A percentile compares a stretch with the other conserved stretches of the same genome.
Conservation (phyloP, 2,888 invertebrate species). For the Acanthosepion lycidas region DNA sequence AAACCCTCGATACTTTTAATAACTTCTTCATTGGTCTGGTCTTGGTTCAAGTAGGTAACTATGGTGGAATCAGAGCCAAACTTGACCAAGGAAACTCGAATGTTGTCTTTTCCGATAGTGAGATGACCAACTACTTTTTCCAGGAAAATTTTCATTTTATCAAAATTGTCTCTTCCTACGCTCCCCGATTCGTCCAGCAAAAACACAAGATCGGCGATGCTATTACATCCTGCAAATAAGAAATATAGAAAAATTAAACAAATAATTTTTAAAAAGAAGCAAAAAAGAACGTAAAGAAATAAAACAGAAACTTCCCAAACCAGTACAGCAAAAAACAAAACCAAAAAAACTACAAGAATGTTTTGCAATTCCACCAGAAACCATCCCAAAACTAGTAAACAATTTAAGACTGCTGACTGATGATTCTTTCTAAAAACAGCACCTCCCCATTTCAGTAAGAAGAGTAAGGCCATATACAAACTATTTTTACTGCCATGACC, state of each 20-base stretch:
- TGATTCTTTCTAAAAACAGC: too few relatives aligned
- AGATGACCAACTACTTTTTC: slow-evolving; percentile 45
- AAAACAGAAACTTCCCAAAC: too few relatives aligned
- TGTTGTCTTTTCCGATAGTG: slow-evolving; percentile 45
- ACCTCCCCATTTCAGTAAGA: too few relatives aligned
- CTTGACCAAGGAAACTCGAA: slow-evolving; percentile 50
- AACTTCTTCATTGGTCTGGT: slow-evolving; percentile 44
- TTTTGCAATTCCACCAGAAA: too few relatives aligned
- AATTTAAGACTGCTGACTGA: too few relatives aligned
- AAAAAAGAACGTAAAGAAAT: too few relatives aligned
- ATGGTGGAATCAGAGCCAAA: slow-evolving; percentile 46
- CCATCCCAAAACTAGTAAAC: too few relatives aligned
- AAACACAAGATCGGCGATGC: slow-evolving; percentile 51
- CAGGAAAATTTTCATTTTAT: slow-evolving; percentile 50
- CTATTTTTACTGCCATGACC: too few relatives aligned
- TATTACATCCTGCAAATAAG: slow-evolving; percentile 48
- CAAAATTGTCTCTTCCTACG: slow-evolving; percentile 51
- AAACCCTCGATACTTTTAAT: slow-evolving; percentile 48
- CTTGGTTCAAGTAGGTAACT: slow-evolving; percentile 49
- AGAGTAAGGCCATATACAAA: too few relatives aligned
- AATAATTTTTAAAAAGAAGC: too few relatives aligned
- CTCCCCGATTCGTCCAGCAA: slow-evolving; percentile 56
- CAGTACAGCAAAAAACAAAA: too few relatives aligned
- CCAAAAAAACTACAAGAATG: too few relatives aligned
- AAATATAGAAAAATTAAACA: neutral